Base-by-base conservation (phyloP, 2,113 vertebrate species). In the Monarcha castaneiventris region DNA sequence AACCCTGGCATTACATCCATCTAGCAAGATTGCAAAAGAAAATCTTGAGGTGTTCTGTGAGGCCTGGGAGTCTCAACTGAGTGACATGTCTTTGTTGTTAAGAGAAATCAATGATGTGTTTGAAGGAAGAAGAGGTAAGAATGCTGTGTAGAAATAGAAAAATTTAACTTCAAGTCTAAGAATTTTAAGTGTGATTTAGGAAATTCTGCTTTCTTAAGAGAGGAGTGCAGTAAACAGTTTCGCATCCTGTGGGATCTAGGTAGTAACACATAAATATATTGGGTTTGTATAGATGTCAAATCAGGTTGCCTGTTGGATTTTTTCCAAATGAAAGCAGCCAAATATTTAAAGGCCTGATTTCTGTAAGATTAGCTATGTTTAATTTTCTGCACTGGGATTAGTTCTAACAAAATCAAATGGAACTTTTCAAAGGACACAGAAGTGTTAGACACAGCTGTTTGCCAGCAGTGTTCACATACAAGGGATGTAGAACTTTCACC, bases 11-110 rank as follows among this genome's bases (percentile, higher is more conserved):
- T 97, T 99, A 16, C 99, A 99, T 97, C 99, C 99, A 14, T 99
- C 99, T 91, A 99, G 99, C 96, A 99, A 99, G 98, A 99, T 99
- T 49, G 99, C 99, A 43, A 99, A 99, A 97, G 99, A 99, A 98
- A 99, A 99, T 96, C 98, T 99, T 76, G 99, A 99, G 62, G 99
- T 99, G 44, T 99, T 99, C 97, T 99, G 99, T 20, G 99, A 99
- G 98, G 99, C 99, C 72, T 99, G 99, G 99, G 99, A 99, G 94
- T 99, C 99, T 12, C 99, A 99, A 95, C 98, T 99, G 83, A 98
- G 98, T 26, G 99, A 99, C 97, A 99, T 99, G 98, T 98, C 98
- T 41, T 90, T 98, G 64, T 97, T 99, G 81, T 97, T 99, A 58
- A 98, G 98, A 91, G 99, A 99, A 98, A 99, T 99, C 97, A 99